A percentile compares a stretch with the other conserved stretches of the same genome.
These are phyloP conservation scores for Hypothenemus hampei DNA, from an alignment of 1,140 invertebrate genomes.

Conservation along the genomic window DNA sequence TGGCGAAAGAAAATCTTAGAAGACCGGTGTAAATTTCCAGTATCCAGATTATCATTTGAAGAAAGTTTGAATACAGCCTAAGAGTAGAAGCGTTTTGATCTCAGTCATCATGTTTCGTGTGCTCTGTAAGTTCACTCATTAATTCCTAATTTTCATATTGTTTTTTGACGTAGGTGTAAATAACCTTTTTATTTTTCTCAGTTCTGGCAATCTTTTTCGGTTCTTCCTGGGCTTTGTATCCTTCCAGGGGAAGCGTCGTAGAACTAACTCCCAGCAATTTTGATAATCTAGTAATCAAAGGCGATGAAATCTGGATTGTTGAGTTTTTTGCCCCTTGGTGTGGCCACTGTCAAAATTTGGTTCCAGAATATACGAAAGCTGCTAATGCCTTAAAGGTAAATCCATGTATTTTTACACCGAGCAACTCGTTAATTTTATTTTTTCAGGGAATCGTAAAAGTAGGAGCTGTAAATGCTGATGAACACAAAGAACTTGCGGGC, in stretches of 20 bases:
- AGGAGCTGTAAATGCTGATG: slow-evolving; percentile 88
- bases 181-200: slow-evolving; percentile 17
- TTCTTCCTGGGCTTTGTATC: slow-evolving; percentile 62
- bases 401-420: not conserved
- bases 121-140: not conserved
- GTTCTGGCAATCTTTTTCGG: slow-evolving; percentile 24
- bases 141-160: not conserved
- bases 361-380: slow-evolving; percentile 84
- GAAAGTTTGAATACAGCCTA: not conserved
- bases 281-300: slow-evolving; percentile 75
- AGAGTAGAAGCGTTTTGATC: not conserved
- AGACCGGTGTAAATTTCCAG: not conserved
- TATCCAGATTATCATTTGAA: not conserved
- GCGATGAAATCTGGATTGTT: slow-evolving; percentile 88
- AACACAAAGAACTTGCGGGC: slow-evolving; percentile 74
- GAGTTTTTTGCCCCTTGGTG: slow-evolving; percentile 95
- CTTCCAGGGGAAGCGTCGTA: slow-evolving; percentile 77
- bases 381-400: slow-evolving; percentile 79
- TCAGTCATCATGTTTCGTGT: not conserved
- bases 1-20: not conserved
- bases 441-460: slow-evolving; percentile 86
- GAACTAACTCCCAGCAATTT: slow-evolving; percentile 91
- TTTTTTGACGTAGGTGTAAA: not conserved
- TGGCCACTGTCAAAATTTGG: slow-evolving; percentile 77
- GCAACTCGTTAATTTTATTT: not conserved